Base-by-base conservation (phyloP, 2,113 vertebrate genomes). In the Beaufortia kweichowensis region DNA sequence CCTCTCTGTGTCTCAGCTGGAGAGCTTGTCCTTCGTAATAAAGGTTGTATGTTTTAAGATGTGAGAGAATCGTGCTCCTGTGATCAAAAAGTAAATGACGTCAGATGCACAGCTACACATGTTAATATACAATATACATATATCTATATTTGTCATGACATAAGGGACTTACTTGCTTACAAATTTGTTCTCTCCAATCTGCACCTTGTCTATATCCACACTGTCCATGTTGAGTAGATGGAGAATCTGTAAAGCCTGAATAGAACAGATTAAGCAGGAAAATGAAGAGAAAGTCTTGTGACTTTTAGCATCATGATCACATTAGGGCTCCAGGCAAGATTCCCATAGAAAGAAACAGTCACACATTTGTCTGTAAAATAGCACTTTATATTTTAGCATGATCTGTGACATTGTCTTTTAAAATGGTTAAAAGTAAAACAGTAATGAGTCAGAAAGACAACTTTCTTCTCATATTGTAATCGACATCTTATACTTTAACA, bases 1-100 rank as follows among this genome's bases (percentile, higher is more conserved):
- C 97, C 88, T 99, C 96, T 82, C 96, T 91, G 89, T 98, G 94
- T n/a, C 97, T 86, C n/a, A 99, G 94, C 87, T 98, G 96, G 21
- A 97, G 80, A 39, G 96, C 95, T 67, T 97, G 94, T 70, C 96
- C 96, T 76, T 98, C 94, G 0, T 96, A 96, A 85, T 98, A 98
- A 55, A 98, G 85, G 89, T 99, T 99, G 87, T 98, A 98, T 0
- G 94, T 98, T 90, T 94, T 96, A 14, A 99, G 87, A 78, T 98
- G 94, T 14, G 95, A 86, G 28, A 98, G 92, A 53, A 98, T 87
- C 6, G 94, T 92, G 33, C 90, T 91, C 85, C 96, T 98, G 81
- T 61, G 67, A 57, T 71, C 9, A 24, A 77, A 23, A 76, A 57
- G 50, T 15, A 29, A 21, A 43, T 41, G 17, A 77, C 2, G 6